Base-by-base conservation (phyloP, 2,888 invertebrate species). In the Drosophila mimica region DNA sequence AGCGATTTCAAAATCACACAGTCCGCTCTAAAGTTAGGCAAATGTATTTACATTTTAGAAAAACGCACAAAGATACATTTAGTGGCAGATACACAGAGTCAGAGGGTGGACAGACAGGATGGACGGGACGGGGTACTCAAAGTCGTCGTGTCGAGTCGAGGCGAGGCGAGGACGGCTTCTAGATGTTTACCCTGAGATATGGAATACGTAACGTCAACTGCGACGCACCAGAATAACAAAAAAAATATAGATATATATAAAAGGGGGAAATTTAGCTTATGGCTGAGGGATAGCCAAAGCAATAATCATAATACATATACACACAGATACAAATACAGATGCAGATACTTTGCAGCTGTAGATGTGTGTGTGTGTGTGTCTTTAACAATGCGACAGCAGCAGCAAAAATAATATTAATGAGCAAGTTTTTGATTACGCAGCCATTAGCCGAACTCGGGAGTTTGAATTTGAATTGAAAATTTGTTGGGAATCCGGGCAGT, bases 31-130 rank as follows among this genome's bases (percentile, higher is more conserved):
- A 89, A 90, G 80, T 88, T 89, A 84, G 81, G 81, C 86, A 84
- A 90, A 89, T 84, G 84, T 86, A 90, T 89, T 89, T 90, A 86
- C 90, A 89, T 90, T 90, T 84, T 86, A 74, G 76, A 75, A 72
- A 76, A 80, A 85, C 74, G 69, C 76, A 77, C 68, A 75, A 68
- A 72, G 88, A 82, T 74, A 82, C 84, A 54, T 73, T 81, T 78
- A 74, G 80, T 74, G 74, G 48, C 69, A 71, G 60, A 79, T 56
- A 68, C 54, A 56, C 46, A 71, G 7, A 6, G 49, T 9, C 30
- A 30, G n/a, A 57, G 56, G 38, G 40, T 30, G 38, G 20, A 30
- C 52, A 38, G 36, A 63, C 15, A 33, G 56, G 54, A 25, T 8
- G 66, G 58, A 30, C 56, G 62, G 62, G n/a, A n/a, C 49, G 58